Evolutionary conservation across 1,140 invertebrate species (phyloP).

Genomic region (Caenorhabditis tropicalis): DNA sequence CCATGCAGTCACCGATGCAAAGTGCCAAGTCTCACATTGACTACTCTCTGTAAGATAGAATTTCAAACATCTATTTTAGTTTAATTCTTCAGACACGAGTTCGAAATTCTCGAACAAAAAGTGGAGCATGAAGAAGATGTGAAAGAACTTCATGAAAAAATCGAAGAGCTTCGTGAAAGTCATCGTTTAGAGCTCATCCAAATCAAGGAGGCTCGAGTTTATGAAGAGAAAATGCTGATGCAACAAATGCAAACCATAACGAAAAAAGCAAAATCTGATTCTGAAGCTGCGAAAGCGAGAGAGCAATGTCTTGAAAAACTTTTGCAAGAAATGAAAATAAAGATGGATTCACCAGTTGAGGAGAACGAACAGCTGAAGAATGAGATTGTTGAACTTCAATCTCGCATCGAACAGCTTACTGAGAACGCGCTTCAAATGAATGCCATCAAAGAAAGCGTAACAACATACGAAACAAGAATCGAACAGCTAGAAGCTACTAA

Average conservation of each 20-base stretch:
- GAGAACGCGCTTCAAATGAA: neutral
- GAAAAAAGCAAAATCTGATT: slow-evolving; percentile 9
- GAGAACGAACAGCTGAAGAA: neutral
- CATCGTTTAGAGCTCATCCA: neutral
- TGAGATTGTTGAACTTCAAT: neutral
- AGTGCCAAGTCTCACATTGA: neutral
- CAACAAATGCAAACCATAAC: neutral
- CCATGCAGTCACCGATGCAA: neutral
- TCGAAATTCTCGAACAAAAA: slow-evolving; percentile 44
- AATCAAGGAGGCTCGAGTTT: neutral
- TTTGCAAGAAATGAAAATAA: neutral
- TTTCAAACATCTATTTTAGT: neutral
- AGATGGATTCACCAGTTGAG: neutral
- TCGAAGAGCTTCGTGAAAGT: neutral
- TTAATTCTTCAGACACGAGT: neutral
- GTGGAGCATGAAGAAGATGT: slow-evolving; percentile 8
- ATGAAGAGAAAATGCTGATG: neutral
- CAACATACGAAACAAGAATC: neutral
- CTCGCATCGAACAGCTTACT: neutral
- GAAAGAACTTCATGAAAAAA: neutral
- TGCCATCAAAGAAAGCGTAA: neutral
- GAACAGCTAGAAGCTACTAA: neutral
- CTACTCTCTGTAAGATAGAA: neutral
- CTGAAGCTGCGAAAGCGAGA: neutral
- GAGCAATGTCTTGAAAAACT: neutral